Conservation (phyloP, 2,888 invertebrate genomes). For the Parochlus steinenii region DNA sequence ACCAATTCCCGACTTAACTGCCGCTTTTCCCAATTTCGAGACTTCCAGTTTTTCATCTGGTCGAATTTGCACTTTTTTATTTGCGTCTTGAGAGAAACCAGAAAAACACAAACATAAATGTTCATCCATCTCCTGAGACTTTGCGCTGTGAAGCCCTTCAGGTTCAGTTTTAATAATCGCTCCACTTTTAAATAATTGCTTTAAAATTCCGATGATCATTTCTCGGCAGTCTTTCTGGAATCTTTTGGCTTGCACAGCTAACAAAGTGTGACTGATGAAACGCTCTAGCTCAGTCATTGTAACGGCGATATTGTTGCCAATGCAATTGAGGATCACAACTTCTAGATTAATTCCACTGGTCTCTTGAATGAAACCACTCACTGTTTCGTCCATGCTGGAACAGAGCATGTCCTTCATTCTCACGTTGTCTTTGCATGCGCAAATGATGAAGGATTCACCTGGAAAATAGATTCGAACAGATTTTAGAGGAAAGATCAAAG, state of each 20-base stretch:
- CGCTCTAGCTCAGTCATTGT: slow-evolving; percentile 34
- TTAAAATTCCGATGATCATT: slow-evolving; percentile 31
- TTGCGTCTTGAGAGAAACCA: background rate
- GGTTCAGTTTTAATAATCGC: slow-evolving; percentile 21
- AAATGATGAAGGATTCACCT: slow-evolving; percentile 84
- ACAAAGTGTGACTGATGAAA: slow-evolving; percentile 42
- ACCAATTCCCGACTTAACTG: slow-evolving; percentile 76
- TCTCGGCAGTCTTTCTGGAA: slow-evolving; percentile 29
- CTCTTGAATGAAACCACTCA: slow-evolving; percentile 38
- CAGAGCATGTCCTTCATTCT: slow-evolving; percentile 39
- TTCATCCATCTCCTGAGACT: background rate
- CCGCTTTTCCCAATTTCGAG: slow-evolving; percentile 57
- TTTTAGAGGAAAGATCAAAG: too few relatives aligned
- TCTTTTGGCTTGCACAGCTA: slow-evolving; percentile 43
- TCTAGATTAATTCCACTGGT: slow-evolving; percentile 37
- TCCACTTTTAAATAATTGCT: slow-evolving; percentile 30
- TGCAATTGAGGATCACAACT: slow-evolving; percentile 48
- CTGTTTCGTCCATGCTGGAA: slow-evolving; percentile 49
- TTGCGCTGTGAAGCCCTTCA: background rate
- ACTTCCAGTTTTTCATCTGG: slow-evolving; percentile 31
- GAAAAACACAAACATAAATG: too few relatives aligned
- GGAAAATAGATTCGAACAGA: too few relatives aligned
- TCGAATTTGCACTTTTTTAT: background rate
- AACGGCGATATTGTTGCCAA: slow-evolving; percentile 44
- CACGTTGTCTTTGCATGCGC: slow-evolving; percentile 39